Conservation (phyloP, 2,113 vertebrate species). For the Xiphophorus hellerii region DNA sequence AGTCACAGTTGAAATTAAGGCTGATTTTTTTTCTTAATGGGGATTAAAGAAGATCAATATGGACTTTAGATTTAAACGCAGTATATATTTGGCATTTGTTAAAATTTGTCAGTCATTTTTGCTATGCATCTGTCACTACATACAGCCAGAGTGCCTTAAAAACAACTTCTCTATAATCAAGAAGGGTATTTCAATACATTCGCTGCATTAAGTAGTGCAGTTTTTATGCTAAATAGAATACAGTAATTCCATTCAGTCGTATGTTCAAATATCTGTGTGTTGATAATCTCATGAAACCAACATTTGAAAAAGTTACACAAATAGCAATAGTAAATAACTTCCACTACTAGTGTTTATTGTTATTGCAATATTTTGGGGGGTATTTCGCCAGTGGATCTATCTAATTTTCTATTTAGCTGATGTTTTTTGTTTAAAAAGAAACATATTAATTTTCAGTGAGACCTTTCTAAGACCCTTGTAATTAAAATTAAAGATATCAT, state of each 20-base stretch:
- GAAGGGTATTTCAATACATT: neutral
- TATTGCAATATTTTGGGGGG: neutral
- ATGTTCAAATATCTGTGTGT: neutral
- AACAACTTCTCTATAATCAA: too few species aligned
- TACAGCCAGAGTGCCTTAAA: too few species aligned
- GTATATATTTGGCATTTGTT: too few species aligned
- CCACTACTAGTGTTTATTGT: neutral
- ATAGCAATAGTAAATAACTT: too few species aligned
- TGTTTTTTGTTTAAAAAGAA: too few species aligned
- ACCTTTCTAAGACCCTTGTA: too few species aligned
- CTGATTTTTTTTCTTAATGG: conserved; percentile 27
- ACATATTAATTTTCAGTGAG: too few species aligned
- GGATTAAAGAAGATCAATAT: conserved; percentile 26
- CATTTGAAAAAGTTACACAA: neutral
- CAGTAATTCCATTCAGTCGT: neutral
- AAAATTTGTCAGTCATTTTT: too few species aligned
- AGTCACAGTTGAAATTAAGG: conserved; percentile 35
- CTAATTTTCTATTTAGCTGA: neutral
- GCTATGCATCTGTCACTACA: conserved; percentile 50
- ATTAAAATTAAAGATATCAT: too few species aligned
- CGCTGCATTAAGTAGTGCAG: neutral
- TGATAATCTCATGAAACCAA: neutral
- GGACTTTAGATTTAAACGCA: neutral
- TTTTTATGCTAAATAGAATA: neutral
- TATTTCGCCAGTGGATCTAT: neutral